Conservation (phyloP, 2,797 vertebrate genomes). For the Pristis pectinata region DNA sequence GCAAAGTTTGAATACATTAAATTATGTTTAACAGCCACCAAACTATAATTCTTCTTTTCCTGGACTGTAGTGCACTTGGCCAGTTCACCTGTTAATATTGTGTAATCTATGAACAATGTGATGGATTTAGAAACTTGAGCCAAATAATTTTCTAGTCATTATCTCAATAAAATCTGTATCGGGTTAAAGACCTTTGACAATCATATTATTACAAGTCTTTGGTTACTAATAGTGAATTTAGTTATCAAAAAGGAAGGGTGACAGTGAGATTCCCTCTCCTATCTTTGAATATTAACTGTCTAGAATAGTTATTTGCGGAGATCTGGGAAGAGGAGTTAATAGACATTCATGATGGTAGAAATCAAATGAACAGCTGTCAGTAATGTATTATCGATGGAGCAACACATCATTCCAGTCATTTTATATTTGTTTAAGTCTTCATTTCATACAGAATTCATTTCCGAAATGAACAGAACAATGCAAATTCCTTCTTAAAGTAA, state of each 20-base stretch:
- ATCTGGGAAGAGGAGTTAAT: slow-evolving; percentile 16
- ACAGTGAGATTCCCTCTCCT: not conserved
- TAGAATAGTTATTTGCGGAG: slow-evolving; percentile 7
- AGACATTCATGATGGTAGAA: not conserved
- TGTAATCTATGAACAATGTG: not conserved
- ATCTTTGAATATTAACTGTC: not conserved
- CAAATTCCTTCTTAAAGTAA: not conserved
- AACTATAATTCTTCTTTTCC: no score
- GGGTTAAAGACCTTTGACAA: slow-evolving; percentile 4
- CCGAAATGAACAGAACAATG: not conserved
- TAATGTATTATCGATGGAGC: not conserved
- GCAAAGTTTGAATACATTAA: not conserved
- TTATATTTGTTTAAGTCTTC: not conserved
- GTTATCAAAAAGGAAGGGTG: not conserved
- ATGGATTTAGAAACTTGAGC: not conserved
- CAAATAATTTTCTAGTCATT: not conserved
- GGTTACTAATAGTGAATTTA: not conserved
- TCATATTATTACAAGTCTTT: not conserved
- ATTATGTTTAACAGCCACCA: not conserved
- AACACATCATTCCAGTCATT: not conserved
- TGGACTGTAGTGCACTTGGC: not conserved
- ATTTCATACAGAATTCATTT: not conserved
- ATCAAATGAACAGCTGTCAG: slow-evolving; percentile 8
- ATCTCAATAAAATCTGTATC: slow-evolving; percentile 7
- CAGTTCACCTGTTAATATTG: not conserved